Conservation (phyloP, 2,797 vertebrate species). For the Benthosema pterotum region DNA sequence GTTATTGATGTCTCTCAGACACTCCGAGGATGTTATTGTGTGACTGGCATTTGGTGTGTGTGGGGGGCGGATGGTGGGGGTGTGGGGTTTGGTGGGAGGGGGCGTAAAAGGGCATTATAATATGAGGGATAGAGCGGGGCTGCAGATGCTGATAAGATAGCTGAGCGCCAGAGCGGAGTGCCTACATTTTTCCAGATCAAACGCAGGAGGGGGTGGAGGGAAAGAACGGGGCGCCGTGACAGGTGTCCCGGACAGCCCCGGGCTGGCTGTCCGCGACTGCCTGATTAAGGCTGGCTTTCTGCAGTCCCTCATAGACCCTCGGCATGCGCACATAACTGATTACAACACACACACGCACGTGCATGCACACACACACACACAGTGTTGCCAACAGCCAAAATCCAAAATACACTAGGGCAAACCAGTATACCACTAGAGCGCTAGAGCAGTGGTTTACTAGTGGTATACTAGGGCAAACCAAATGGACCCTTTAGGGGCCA, state of each 20-base stretch:
- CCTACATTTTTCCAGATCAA: constrained; percentile 55
- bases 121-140: constrained; percentile 62
- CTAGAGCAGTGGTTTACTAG: too few relatives aligned
- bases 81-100: too few relatives aligned
- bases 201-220: constrained; percentile 64
- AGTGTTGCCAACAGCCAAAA: too few relatives aligned
- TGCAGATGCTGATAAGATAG: constrained; percentile 77
- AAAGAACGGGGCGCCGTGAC: constrained; percentile 65
- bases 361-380: constrained; percentile 18
- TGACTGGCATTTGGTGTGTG: constrained; percentile 68
- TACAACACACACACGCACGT: constrained; percentile 29
- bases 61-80: constrained; percentile 61
- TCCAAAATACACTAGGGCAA: too few relatives aligned
- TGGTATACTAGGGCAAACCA: too few relatives aligned
- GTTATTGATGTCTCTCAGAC: constrained; percentile 67
- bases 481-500: too few relatives aligned
- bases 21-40: constrained; percentile 56
- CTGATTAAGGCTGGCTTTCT: constrained; percentile 72
- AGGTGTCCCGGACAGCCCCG: constrained; percentile 62
- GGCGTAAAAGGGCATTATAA: constrained; percentile 75
- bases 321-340: not conserved
- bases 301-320: constrained; percentile 47
- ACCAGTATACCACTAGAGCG: too few relatives aligned
- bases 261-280: constrained; percentile 58
- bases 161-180: constrained; percentile 48